phyloP scores from a whole-genome alignment of 2,113 vertebrate genomes.

The Apaloderma vittatum region DNA sequence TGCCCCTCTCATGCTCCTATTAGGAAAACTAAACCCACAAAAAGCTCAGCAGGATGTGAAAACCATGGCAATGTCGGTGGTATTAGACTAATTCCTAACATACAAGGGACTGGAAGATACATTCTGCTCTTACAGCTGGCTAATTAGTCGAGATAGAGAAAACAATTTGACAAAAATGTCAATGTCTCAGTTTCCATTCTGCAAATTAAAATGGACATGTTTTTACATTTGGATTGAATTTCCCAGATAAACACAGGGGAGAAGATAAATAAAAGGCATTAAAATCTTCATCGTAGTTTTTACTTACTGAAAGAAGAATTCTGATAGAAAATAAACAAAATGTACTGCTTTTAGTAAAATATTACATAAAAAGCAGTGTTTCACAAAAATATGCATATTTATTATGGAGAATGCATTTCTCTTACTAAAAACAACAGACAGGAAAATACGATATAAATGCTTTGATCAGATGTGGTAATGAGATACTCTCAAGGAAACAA shows the following conservation, averaged over 20 bases:
- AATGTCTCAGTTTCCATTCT: background rate
- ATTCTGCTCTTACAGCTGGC: background rate
- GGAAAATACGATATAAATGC: background rate
- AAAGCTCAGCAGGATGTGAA: slow-evolving; percentile 24
- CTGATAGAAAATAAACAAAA: background rate
- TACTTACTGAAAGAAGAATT: background rate
- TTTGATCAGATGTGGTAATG: background rate
- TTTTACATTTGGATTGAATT: background rate
- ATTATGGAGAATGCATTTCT: background rate
- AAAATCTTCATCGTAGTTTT: background rate
- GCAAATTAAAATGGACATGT: background rate
- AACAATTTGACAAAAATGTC: background rate
- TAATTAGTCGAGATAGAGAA: background rate
- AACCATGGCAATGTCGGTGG: background rate
- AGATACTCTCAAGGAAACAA: background rate
- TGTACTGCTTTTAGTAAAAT: background rate
- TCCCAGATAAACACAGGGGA: background rate
- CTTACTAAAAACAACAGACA: background rate
- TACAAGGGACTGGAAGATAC: background rate
- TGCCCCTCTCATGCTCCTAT: background rate
- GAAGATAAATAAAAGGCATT: background rate
- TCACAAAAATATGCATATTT: background rate
- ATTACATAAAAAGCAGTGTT: background rate
- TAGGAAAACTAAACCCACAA: slow-evolving; percentile 20
- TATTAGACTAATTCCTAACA: background rate